Percentiles rank a stretch among this genome's conserved stretches.
These are phyloP conservation scores for Meteorus colon DNA, from an alignment of 2,888 invertebrate species.

Conservation along the genomic window DNA sequence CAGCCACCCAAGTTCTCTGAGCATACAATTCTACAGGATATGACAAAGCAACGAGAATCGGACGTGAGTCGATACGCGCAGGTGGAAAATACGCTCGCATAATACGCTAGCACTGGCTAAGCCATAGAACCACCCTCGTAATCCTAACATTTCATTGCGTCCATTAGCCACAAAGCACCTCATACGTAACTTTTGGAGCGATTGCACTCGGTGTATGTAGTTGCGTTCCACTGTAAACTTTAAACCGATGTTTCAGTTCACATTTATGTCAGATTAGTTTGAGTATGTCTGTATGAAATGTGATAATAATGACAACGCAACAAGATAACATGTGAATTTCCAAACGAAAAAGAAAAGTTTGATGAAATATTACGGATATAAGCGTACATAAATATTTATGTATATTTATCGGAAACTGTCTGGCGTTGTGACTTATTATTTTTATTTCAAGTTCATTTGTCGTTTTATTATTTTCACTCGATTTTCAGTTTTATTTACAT, in stretches of 20 bases:
- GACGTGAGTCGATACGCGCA: conserved; percentile 1
- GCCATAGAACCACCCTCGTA: neutral
- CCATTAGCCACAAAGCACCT: neutral
- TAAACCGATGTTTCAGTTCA: too few relatives aligned
- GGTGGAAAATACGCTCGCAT: neutral
- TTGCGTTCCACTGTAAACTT: too few relatives aligned
- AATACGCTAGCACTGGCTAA: neutral
- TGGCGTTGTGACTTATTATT: neutral
- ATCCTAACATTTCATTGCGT: conserved; percentile 6
- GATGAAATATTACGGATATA: neutral
- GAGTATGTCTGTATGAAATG: too few relatives aligned
- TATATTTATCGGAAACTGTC: neutral
- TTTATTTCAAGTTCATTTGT: neutral
- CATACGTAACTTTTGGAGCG: neutral
- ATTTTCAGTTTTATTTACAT: neutral
- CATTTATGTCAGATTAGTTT: too few relatives aligned
- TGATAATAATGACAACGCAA: too few relatives aligned
- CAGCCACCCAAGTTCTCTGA: neutral
- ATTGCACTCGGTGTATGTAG: neutral
- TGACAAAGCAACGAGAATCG: neutral
- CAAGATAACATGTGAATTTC: too few relatives aligned
- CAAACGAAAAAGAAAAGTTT: too few relatives aligned
- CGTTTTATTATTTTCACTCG: neutral
- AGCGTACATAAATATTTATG: neutral
- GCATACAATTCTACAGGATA: conserved; percentile 1